Conservation (phyloP, 2,797 vertebrate species). For the Hylomyscus alleni region DNA sequence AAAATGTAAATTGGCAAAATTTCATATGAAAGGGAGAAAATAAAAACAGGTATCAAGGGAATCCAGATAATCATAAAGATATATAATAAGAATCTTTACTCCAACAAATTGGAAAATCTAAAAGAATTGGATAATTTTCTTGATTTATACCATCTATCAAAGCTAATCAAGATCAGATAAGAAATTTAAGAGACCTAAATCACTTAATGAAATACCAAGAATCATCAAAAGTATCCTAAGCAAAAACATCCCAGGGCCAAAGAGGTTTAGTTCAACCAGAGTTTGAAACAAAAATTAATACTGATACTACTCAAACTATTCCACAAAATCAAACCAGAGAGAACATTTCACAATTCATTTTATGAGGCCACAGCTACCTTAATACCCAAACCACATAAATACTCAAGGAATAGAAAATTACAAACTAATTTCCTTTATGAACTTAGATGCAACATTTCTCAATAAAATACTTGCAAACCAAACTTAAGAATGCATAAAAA, state of each 20-base stretch:
- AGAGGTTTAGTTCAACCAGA: neutral
- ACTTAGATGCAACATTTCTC: neutral
- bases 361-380: neutral
- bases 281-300: neutral
- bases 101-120: neutral
- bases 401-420: neutral
- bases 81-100: neutral
- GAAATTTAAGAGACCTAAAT: neutral
- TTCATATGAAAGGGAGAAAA: neutral
- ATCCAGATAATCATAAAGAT: neutral
- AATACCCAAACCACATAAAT: neutral
- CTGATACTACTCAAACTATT: neutral
- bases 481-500: neutral
- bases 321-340: neutral
- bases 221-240: neutral
- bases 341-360: neutral
- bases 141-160: neutral
- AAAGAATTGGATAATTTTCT: neutral
- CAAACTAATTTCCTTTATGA: neutral
- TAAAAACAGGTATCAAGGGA: neutral
- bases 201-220: neutral
- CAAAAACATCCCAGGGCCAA: neutral
- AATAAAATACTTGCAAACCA: neutral
- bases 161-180: neutral
- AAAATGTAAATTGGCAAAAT: neutral